phyloP scores from a whole-genome alignment of 2,888 invertebrate genomes.

The Cartodere bifasciata region DNA sequence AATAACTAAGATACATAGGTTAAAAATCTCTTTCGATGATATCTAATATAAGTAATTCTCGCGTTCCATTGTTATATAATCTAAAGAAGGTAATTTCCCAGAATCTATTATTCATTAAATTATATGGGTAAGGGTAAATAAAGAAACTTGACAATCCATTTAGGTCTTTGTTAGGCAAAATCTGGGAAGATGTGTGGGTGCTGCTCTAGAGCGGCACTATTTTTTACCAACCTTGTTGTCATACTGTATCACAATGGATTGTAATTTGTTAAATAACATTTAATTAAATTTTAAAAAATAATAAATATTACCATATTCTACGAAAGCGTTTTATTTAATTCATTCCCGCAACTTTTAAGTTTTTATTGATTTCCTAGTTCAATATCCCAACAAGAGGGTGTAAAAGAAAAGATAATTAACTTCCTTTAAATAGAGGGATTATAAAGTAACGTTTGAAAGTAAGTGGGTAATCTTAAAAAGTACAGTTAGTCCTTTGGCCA shows the following conservation, averaged over 20 bases:
- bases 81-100: conserved; percentile 21
- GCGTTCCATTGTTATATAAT: conserved; percentile 27
- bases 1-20: conserved; percentile 3
- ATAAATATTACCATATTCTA: too few relatives aligned
- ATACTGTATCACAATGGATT: conserved; percentile 36
- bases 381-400: too few relatives aligned
- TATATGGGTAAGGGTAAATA: conserved; percentile 19
- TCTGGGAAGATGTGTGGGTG: background rate
- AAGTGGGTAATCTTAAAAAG: too few relatives aligned
- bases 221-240: conserved; percentile 33
- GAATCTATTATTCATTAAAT: conserved; percentile 19
- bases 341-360: too few relatives aligned
- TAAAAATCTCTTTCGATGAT: conserved; percentile 27
- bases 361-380: too few relatives aligned
- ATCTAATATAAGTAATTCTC: conserved; percentile 24
- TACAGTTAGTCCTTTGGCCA: too few relatives aligned
- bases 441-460: too few relatives aligned
- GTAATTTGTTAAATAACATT: conserved; percentile 37
- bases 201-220: conserved; percentile 24
- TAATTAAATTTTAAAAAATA: too few relatives aligned
- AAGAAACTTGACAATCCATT: conserved; percentile 31
- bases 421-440: too few relatives aligned
- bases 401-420: too few relatives aligned
- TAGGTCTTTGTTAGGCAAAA: conserved; percentile 6
- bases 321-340: too few relatives aligned